These are phyloP conservation scores for Scaptomyza reducta DNA, from an alignment of 2,888 invertebrate species.

Conservation along the genomic window DNA sequence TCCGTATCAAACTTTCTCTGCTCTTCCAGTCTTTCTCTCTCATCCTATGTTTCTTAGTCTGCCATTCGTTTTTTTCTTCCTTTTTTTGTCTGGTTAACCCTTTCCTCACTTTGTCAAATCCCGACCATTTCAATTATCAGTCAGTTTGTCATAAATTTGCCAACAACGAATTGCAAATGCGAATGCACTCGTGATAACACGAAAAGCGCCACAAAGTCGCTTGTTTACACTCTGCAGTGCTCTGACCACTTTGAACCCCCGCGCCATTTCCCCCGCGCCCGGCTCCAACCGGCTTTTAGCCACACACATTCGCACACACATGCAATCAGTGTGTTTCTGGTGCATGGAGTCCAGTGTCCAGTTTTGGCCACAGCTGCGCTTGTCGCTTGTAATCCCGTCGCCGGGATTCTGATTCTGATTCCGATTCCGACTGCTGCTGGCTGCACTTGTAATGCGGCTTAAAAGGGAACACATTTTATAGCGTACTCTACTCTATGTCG, in stretches of 20 bases:
- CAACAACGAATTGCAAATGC: constrained; percentile 54
- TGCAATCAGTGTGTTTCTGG: constrained; percentile 32
- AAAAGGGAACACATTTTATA: constrained; percentile 55
- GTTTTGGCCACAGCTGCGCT: constrained; percentile 66
- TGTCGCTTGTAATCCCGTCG: constrained; percentile 67
- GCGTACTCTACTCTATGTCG: constrained; percentile 6
- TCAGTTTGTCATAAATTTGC: constrained; percentile 55
- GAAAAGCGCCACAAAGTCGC: constrained; percentile 72
- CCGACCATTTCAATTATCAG: constrained; percentile 67
- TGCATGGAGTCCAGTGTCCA: constrained; percentile 1
- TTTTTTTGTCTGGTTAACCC: no score
- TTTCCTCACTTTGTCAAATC: background rate
- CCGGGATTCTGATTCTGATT: constrained; percentile 17
- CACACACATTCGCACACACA: background rate
- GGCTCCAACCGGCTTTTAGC: background rate
- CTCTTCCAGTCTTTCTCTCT: background rate
- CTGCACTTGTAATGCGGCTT: constrained; percentile 78
- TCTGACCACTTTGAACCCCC: constrained; percentile 22
- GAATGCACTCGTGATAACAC: constrained; percentile 59
- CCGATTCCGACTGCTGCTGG: constrained; percentile 6
- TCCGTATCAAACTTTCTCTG: no score
- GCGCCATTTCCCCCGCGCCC: background rate
- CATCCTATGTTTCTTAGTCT: background rate
- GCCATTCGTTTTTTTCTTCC: background rate
- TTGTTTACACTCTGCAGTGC: constrained; percentile 66